A percentile compares a stretch with the other conserved stretches of the same genome.
Conservation (phyloP, 2,888 invertebrate species). For the Caenorhabditis uteleia region DNA sequence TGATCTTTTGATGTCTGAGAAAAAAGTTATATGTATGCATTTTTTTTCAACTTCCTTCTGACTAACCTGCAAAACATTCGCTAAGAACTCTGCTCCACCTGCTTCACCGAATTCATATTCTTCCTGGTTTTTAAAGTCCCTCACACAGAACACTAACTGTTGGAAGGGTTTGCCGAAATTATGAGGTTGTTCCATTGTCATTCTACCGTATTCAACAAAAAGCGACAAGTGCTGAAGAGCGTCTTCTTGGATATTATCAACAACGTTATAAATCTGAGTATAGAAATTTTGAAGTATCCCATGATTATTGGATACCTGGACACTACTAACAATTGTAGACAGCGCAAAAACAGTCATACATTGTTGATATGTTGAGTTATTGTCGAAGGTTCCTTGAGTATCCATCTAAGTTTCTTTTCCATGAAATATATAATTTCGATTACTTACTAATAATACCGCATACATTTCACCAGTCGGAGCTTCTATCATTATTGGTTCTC, state of each 20-base stretch:
- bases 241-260: conserved; percentile 96
- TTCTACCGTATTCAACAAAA: conserved; percentile 95
- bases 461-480: conserved; percentile 60
- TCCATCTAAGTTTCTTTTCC: conserved; percentile 78
- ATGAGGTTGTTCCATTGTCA: conserved; percentile 82
- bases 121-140: conserved; percentile 73
- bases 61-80: conserved; percentile 49
- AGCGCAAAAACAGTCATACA: conserved; percentile 97
- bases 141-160: conserved; percentile 65
- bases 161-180: conserved; percentile 67
- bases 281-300: no score
- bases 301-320: conserved; percentile 76
- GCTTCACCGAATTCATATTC: conserved; percentile 60
- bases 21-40: background rate
- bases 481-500: conserved; percentile 69
- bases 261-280: conserved; percentile 84
- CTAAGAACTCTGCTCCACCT: conserved; percentile 56
- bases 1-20: conserved; percentile 38
- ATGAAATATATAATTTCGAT: no score
- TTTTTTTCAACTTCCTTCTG: background rate
- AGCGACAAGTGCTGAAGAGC: conserved; percentile 91
- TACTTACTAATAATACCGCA: conserved; percentile 60
- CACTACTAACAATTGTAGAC: conserved; percentile 95
- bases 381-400: conserved; percentile 95
- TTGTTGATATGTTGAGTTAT: conserved; percentile 84